Conservation (phyloP, 2,888 invertebrate genomes). For the Lithophane semibrunnea region DNA sequence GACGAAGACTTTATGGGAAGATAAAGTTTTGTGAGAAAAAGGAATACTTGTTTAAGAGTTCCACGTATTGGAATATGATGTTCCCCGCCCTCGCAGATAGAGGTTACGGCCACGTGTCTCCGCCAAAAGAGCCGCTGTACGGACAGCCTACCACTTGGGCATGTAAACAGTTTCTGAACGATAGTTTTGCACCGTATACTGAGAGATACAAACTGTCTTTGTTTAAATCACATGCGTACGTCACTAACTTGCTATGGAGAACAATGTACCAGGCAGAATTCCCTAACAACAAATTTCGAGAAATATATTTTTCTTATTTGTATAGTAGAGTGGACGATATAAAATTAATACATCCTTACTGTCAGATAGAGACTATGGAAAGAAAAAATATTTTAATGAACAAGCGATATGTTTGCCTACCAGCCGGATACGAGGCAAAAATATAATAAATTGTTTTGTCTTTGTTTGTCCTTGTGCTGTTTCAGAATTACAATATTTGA, state of each 20-base stretch:
- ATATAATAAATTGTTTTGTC: constrained; percentile 18
- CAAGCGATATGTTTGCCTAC: constrained; percentile 78
- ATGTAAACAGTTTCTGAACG: constrained; percentile 77
- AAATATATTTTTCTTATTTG: constrained; percentile 85
- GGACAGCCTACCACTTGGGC: constrained; percentile 77
- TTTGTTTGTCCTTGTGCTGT: constrained; percentile 31
- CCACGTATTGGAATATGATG: constrained; percentile 73
- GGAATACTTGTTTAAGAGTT: constrained; percentile 73
- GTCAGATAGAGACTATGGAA: constrained; percentile 69
- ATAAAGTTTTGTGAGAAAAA: constrained; percentile 68
- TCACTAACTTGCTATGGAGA: constrained; percentile 83
- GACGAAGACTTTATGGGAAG: constrained; percentile 80
- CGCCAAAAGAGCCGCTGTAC: constrained; percentile 72
- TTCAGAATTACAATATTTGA: constrained; percentile 36
- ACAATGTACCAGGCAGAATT: constrained; percentile 83
- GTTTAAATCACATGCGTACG: constrained; percentile 77
- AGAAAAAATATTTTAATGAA: constrained; percentile 69
- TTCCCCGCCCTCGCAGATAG: constrained; percentile 72
- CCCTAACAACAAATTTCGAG: constrained; percentile 85
- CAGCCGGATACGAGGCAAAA: constrained; percentile 65
- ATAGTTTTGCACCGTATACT: constrained; percentile 76
- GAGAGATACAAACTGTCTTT: constrained; percentile 75
- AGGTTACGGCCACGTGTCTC: constrained; percentile 76
- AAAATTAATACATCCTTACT: constrained; percentile 81
- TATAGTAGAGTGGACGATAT: constrained; percentile 76